Base-by-base conservation (phyloP, 1,140 invertebrate genomes). In the Mya arenaria region DNA sequence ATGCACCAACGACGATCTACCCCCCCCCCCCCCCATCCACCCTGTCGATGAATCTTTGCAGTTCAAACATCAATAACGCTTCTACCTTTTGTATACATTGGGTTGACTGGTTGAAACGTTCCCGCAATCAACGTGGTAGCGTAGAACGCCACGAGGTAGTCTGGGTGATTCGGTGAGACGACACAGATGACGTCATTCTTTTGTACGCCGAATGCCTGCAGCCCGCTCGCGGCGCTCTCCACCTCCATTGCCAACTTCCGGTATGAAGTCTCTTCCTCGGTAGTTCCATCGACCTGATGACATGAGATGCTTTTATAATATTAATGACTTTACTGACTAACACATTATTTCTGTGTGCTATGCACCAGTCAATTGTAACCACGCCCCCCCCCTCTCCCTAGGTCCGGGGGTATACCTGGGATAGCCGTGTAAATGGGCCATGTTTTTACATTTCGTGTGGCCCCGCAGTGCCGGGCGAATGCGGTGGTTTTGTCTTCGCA, bases 51-150 rank as follows among this genome's bases (percentile, higher is more conserved):
- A 4, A 6, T 28, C 19, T 19, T 8, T 44, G 25, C 17, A 8
- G 17, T 37, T 28, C 44, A 23, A 4, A 8, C 10, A 41, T 5
- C 28, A 3, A 41, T 41, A 28, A 55, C 15, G 8, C 34, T n/a
- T 19, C 4, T 32, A 75, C 73, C 73, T 75, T 28, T 75, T 13
- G 73, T 75, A 37, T 60, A 63, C 23, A 44, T 30, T 19, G 73
- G 73, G 37, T 75, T 75, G 2, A 63, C 28, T 19, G 73, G 56
- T 28, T 75, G 73, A 32, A 75, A 63, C 1, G 58, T 75, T 41
- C 56, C 73, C 44, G 10, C 34, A 5, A 75, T n/a, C 3, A 75
- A 60, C 28, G 73, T 60, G 2, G 44, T 10, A 32, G 73, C 73
- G 36, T 75, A 75, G 73, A 63, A 75, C 13, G 73, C 39, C 0